Evolutionary conservation across 2,797 vertebrate species (phyloP).

Genomic region (Somateria mollissima): DNA sequence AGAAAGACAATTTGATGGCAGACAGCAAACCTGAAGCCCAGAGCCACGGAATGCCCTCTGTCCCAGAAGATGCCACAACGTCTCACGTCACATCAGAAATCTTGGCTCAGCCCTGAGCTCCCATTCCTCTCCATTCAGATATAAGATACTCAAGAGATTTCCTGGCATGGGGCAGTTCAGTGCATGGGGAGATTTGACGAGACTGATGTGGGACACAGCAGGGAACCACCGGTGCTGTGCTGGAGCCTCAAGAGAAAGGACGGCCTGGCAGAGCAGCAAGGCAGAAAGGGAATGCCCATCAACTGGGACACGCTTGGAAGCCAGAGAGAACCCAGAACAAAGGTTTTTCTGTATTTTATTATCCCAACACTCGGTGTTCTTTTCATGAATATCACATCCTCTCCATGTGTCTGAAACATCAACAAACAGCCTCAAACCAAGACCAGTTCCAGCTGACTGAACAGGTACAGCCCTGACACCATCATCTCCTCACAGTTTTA

Average conservation of each 20-base stretch:
- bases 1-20: not conserved
- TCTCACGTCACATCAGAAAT: not conserved
- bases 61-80: not conserved
- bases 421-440: not conserved
- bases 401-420: not conserved
- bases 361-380: not conserved
- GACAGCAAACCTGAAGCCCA: not conserved
- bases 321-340: not conserved
- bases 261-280: not conserved
- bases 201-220: not conserved
- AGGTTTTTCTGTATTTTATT: not conserved
- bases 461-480: not conserved
- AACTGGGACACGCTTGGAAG: not conserved
- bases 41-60: not conserved
- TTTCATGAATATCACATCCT: not conserved
- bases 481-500: not conserved
- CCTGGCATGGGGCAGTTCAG: not conserved
- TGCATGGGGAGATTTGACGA: not conserved
- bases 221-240: not conserved
- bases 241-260: not conserved
- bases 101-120: not conserved
- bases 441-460: not conserved
- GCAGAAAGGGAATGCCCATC: constrained; percentile 25
- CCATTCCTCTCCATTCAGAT: not conserved
- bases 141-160: not conserved